Percentiles rank a stretch among this genome's conserved stretches.
Evolutionary conservation across 1,140 invertebrate genomes (phyloP).

Genomic region (Heliconius hermathena): DNA sequence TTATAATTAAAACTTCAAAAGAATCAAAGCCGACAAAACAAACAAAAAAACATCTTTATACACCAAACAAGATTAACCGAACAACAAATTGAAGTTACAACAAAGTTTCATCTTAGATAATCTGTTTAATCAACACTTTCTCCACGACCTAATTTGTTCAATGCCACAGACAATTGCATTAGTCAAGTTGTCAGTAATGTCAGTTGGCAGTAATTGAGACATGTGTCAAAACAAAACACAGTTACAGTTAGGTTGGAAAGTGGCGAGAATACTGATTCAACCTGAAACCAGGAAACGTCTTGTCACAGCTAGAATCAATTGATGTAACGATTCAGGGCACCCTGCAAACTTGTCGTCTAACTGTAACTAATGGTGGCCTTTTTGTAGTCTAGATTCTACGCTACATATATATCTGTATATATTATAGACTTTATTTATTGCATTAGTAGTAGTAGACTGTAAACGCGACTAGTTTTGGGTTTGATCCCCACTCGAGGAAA

Average conservation of each 20-base stretch:
- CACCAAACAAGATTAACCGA: neutral
- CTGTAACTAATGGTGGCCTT: constrained; percentile 45
- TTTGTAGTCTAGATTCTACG: neutral
- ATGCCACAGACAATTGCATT: constrained; percentile 7
- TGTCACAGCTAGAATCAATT: constrained; percentile 32
- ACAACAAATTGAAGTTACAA: neutral
- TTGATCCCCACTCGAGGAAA: no score
- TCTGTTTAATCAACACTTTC: constrained; percentile 42
- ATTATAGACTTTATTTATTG: neutral
- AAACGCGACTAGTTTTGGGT: no score
- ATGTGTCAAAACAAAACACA: constrained; percentile 41
- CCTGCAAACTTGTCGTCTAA: constrained; percentile 46
- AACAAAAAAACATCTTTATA: neutral
- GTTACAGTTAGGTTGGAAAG: constrained; percentile 37
- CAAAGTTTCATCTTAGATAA: neutral
- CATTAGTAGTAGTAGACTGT: neutral
- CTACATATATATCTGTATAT: neutral
- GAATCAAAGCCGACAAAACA: neutral
- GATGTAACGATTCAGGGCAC: constrained; percentile 42
- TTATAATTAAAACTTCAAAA: neutral
- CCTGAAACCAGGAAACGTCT: constrained; percentile 24
- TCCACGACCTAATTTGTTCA: constrained; percentile 42
- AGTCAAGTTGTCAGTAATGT: constrained; percentile 11
- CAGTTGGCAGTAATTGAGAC: constrained; percentile 37
- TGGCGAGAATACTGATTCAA: constrained; percentile 31